Evolutionary conservation across 2,888 invertebrate species (phyloP), one percentile per base, ranked within the genome.

Genomic region (Lycaena phlaeas): DNA sequence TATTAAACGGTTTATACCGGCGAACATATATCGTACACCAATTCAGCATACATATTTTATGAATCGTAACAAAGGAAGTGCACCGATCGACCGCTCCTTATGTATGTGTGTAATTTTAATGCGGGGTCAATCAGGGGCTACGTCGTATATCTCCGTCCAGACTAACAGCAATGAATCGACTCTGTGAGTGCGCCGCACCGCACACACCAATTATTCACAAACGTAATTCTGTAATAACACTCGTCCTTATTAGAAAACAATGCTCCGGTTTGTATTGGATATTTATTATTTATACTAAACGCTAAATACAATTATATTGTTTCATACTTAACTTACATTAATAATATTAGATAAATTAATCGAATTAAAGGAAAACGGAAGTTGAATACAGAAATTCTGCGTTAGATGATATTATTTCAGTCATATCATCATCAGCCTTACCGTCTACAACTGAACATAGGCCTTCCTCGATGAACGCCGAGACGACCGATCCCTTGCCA

Each of bases 131-230:
- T 85, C 85, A 79, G 75, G 68, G 72, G 76, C 74, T 73, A 71
- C 79, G 72, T 69, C 79, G 79, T 84, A 81, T 69, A 77, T 82
- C 82, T 77, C 76, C 70, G 74, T 78, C 65, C 66, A 63, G 71
- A 61, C 72, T 68, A 81, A 79, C 77, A 66, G 79, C 82, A 84
- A 84, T 82, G 79, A 82, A 84, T 82, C 72, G 79, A 55, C 61
- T 63, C 65, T 65, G 75, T 72, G 66, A 75, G 72, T 72, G 68
- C 71, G 64, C 68, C 65, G 74, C 84, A 86, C 85, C 84, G 74
- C 81, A 74, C 79, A 84, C 78, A 77, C 72, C 81, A 85, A 86
- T 86, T 86, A 87, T 86, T 86, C 85, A 82, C 70, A 64, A 67
- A 70, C 58, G 66, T 69, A 65, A 68, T 70, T 68, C 48, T 48